These are phyloP conservation scores for Lymantria monacha DNA, from an alignment of 2,888 invertebrate genomes.

Conservation along the genomic window DNA sequence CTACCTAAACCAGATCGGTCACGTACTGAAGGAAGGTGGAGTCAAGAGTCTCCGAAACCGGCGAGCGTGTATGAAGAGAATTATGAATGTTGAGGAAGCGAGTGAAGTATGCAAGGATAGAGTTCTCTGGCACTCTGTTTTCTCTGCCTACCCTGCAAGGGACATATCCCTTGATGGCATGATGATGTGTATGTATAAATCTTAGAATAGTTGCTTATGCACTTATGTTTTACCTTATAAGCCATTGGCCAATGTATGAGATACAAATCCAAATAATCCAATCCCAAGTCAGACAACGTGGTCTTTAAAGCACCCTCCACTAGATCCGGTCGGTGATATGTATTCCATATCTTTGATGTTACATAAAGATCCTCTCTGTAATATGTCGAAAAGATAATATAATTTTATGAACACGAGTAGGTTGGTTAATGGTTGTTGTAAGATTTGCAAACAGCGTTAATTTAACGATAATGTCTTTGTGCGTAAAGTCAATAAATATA, in stretches of 20 bases:
- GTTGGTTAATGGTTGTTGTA: neutral
- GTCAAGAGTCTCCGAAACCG: no score
- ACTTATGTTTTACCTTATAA: slow-evolving; percentile 82
- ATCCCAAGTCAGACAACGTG: slow-evolving; percentile 85
- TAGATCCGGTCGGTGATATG: slow-evolving; percentile 79
- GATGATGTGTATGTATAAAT: no score
- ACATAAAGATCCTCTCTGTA: slow-evolving; percentile 83
- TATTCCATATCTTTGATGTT: slow-evolving; percentile 88
- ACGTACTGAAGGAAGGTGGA: no score
- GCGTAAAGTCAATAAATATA: neutral
- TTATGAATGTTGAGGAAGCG: no score
- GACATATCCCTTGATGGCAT: no score
- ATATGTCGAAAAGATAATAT: neutral
- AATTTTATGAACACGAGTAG: neutral
- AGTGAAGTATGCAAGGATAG: no score
- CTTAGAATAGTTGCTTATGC: no score
- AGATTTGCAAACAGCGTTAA: neutral
- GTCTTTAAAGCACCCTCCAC: slow-evolving; percentile 84
- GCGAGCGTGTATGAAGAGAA: no score
- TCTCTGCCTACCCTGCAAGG: no score
- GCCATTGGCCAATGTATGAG: slow-evolving; percentile 94
- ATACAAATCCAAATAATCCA: slow-evolving; percentile 91
- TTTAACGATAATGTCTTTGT: neutral
- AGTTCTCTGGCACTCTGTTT: no score
- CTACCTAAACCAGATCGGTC: no score